Base-by-base conservation (phyloP, 2,797 vertebrate species). In the Gila robusta region DNA sequence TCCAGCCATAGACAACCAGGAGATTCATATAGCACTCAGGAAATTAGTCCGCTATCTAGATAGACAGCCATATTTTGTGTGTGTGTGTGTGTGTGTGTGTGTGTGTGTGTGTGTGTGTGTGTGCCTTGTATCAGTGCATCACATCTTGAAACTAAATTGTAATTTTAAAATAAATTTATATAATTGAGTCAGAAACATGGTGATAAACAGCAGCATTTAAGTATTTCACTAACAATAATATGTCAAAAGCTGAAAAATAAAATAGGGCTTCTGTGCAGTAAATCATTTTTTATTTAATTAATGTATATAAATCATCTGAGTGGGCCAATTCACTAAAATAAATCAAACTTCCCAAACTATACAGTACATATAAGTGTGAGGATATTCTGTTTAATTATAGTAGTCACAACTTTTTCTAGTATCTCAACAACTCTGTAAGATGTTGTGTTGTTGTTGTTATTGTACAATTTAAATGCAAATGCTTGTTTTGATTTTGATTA, bases 21-120 rank as follows among this genome's bases (percentile, higher is more conserved):
- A 81, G 82, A 87, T 85, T 71, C 44, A 73, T 70, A 71, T 69
- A 88, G 87, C 86, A 90, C 87, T 47, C 87, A 86, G 89, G 91
- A 91, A 91, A 91, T 89, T 86, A 92, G 91, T 90, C 91, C 73
- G 79, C 89, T 89, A 89, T 92, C 92, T 92, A 88, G 77, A 86
- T 80, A 52, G 64, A 35, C 44, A 41, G 82, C 86, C 82, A 79
- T 87, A 78, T 87, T 52, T 16, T 52, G 49, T 17, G 47, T 49
- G 47, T 0, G 4, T 2, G 47, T 1, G 47, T 6, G 49, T 2
- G 49, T 16, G 49, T 0, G 16, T 16, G 47, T 0, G 12, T 14
- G 44, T 4, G 12, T 67, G 9, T 14, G 26, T 32, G 62, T 59
- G 81, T 49, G 37, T 35, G 37, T 37, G 26, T 49, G 62, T 49